Conservation (phyloP, 2,888 invertebrate genomes). For the Cheilosia scutellata region DNA sequence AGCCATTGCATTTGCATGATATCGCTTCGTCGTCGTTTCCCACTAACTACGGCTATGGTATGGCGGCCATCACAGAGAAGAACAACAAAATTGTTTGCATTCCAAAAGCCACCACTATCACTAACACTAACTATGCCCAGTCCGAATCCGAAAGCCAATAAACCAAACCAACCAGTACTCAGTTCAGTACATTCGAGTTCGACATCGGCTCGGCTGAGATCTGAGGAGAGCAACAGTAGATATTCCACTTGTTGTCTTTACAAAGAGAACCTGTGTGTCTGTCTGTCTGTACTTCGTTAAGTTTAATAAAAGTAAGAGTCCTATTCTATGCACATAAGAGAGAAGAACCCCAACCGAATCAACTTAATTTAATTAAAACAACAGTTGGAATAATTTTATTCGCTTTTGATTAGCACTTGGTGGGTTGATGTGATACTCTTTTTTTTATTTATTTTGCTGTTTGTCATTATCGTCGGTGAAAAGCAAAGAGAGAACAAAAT, state of each 20-base stretch:
- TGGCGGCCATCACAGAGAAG: slow-evolving; percentile 33
- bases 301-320: slow-evolving; percentile 25
- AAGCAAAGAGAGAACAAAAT: slow-evolving; percentile 1
- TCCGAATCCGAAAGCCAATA: slow-evolving; percentile 34
- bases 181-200: not conserved
- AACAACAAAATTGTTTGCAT: slow-evolving; percentile 57
- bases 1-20: not conserved
- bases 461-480: not conserved
- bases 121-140: not conserved
- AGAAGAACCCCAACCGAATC: not conserved
- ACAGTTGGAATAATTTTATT: slow-evolving; percentile 40
- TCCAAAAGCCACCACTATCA: slow-evolving; percentile 32
- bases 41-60: too few species aligned
- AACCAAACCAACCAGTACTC: not conserved
- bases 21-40: not conserved
- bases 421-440: slow-evolving; percentile 9
- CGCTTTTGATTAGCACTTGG: slow-evolving; percentile 41
- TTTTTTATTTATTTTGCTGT: slow-evolving; percentile 2
- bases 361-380: slow-evolving; percentile 60
- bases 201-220: slow-evolving; percentile 5
- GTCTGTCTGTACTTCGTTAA: slow-evolving; percentile 38
- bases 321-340: slow-evolving; percentile 1
- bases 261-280: slow-evolving; percentile 46
- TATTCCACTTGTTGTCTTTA: slow-evolving; percentile 58
- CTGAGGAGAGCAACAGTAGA: not conserved